phyloP scores from a whole-genome alignment of 2,797 vertebrate species.

The Bovichtus diacanthus region DNA sequence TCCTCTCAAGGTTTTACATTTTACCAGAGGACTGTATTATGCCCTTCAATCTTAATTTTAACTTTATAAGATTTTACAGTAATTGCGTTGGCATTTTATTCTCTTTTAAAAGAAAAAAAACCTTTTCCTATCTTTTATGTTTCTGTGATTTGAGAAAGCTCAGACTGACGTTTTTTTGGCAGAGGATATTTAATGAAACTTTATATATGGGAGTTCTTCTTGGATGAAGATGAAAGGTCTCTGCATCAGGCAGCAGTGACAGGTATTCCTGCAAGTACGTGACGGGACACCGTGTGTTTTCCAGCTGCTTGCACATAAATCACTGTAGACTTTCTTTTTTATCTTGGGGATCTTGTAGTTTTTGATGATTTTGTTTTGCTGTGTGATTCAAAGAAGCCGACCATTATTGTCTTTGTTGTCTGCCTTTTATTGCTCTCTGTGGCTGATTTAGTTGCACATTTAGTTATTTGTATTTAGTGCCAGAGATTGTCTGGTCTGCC shows the following conservation, averaged over 20 bases:
- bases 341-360: constrained; percentile 14
- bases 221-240: constrained; percentile 28
- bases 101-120: background rate
- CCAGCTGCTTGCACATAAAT: constrained; percentile 25
- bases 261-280: constrained; percentile 31
- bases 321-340: background rate
- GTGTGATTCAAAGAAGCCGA: constrained; percentile 4
- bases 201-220: constrained; percentile 10
- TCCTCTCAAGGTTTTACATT: background rate
- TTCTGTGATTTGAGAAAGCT: constrained; percentile 4
- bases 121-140: background rate
- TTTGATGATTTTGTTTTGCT: constrained; percentile 23
- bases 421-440: background rate
- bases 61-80: constrained; percentile 20
- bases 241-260: constrained; percentile 24
- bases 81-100: constrained; percentile 33
- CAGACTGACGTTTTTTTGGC: background rate
- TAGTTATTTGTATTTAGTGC: background rate
- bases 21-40: background rate
- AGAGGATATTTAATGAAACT: constrained; percentile 10
- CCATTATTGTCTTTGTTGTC: background rate
- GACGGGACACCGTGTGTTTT: constrained; percentile 18
- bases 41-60: background rate
- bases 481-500: background rate
- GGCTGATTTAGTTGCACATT: constrained; percentile 6